These are phyloP conservation scores for Marmota flaviventris DNA, from an alignment of 2,113 vertebrate species.

Conservation along the genomic window DNA sequence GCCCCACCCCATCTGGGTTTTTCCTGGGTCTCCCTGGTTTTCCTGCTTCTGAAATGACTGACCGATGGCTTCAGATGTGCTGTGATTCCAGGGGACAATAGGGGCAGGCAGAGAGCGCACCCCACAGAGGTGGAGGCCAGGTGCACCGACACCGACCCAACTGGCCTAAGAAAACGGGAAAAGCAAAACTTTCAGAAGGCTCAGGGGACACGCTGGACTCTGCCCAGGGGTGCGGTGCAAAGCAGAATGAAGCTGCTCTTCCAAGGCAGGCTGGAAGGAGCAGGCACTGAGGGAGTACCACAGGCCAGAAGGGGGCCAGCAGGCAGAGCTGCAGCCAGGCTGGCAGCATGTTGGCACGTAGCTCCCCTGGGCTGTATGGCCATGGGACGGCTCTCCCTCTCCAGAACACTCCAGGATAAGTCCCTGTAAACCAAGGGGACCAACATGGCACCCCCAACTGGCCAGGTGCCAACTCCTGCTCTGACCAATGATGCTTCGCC, in stretches of 20 bases:
- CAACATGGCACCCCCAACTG: background rate
- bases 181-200: constrained; percentile 18
- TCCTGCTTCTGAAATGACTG: background rate
- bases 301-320: background rate
- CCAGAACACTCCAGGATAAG: background rate
- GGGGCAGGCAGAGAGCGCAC: background rate
- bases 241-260: background rate
- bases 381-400: background rate
- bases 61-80: background rate
- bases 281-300: background rate
- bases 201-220: background rate
- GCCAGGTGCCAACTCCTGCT: background rate
- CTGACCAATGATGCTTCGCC: background rate
- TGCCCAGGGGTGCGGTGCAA: background rate
- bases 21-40: background rate
- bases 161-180: background rate
- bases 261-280: background rate
- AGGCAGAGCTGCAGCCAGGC: background rate
- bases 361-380: background rate
- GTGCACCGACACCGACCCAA: background rate
- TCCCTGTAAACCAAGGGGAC: background rate
- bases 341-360: rapidly evolving
- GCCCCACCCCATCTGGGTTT: background rate
- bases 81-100: background rate
- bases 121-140: background rate